Percentiles rank a stretch among this genome's conserved stretches.
These are phyloP conservation scores for Netelia melanura DNA, from an alignment of 2,888 invertebrate species.

Conservation along the genomic window DNA sequence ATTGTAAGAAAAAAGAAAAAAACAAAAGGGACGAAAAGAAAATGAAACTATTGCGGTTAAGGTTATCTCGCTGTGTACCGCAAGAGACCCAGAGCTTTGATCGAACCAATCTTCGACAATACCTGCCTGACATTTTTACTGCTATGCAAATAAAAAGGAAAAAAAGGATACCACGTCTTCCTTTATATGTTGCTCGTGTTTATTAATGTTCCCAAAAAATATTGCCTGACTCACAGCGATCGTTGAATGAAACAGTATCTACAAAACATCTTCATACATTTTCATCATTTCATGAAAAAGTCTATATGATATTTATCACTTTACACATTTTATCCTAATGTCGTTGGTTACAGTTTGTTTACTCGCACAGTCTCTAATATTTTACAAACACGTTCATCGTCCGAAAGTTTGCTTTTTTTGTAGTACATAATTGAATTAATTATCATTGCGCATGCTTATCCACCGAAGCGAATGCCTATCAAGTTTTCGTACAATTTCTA, in stretches of 20 bases:
- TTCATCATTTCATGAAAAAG: background rate
- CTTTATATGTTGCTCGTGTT: slow-evolving; percentile 71
- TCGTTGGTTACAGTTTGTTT: background rate
- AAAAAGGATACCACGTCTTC: slow-evolving; percentile 45
- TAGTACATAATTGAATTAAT: slow-evolving; percentile 13
- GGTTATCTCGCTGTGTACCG: slow-evolving; percentile 44
- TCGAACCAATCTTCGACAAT: slow-evolving; percentile 40
- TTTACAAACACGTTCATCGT: slow-evolving; percentile 18
- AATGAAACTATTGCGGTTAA: slow-evolving; percentile 24
- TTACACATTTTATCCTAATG: background rate
- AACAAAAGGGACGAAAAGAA: slow-evolving; percentile 46
- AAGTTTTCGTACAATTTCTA: slow-evolving; percentile 15
- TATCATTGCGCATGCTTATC: slow-evolving; percentile 51
- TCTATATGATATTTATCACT: background rate
- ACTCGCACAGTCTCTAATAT: background rate
- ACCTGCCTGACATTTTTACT: slow-evolving; percentile 67
- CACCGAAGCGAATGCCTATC: slow-evolving; percentile 25
- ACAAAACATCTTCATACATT: background rate
- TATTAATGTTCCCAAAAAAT: slow-evolving; percentile 72
- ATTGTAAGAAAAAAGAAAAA: slow-evolving; percentile 70
- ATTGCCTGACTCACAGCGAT: slow-evolving; percentile 45
- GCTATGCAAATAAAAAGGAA: slow-evolving; percentile 73
- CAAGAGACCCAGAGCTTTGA: slow-evolving; percentile 61
- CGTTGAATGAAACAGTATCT: slow-evolving; percentile 9
- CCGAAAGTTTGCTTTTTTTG: slow-evolving; percentile 14